phyloP scores from a whole-genome alignment of 2,888 invertebrate genomes.

The Chrysolina haemoptera region DNA sequence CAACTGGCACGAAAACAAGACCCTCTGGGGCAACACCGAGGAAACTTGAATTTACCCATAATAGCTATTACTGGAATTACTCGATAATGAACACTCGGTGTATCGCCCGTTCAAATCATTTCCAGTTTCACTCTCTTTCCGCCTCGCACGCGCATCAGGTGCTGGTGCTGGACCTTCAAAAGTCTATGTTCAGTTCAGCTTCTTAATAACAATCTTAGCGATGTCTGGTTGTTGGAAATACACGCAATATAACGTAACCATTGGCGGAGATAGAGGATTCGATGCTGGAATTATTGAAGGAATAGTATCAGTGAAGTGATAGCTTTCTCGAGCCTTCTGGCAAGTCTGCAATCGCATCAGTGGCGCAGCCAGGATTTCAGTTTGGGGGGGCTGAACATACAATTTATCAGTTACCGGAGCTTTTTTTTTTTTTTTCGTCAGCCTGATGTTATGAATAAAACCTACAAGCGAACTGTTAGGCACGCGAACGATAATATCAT shows the following conservation, averaged over 20 bases:
- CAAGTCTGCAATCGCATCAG: no score
- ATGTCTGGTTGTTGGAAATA: conserved; percentile 6
- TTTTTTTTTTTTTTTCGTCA: no score
- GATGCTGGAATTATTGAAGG: not conserved
- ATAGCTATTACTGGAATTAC: not conserved
- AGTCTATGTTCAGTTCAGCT: conserved; percentile 30
- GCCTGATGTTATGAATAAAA: no score
- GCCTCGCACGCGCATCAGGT: conserved; percentile 26
- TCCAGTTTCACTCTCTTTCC: conserved; percentile 37
- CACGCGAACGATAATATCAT: no score
- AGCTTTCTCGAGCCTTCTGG: not conserved
- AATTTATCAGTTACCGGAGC: no score
- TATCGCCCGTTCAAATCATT: not conserved
- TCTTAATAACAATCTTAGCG: conserved; percentile 32
- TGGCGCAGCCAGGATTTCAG: no score
- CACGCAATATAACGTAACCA: conserved; percentile 11
- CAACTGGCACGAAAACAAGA: conserved; percentile 67
- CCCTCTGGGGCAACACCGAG: conserved; percentile 58
- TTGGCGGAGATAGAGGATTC: not conserved
- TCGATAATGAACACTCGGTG: not conserved
- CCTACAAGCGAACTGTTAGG: no score
- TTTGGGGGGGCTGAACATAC: no score
- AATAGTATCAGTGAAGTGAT: not conserved
- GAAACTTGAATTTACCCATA: conserved; percentile 59
- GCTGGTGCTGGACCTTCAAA: conserved; percentile 28